Base-by-base conservation (phyloP, 1,140 invertebrate species). In the Himalopsyche phryganea region DNA sequence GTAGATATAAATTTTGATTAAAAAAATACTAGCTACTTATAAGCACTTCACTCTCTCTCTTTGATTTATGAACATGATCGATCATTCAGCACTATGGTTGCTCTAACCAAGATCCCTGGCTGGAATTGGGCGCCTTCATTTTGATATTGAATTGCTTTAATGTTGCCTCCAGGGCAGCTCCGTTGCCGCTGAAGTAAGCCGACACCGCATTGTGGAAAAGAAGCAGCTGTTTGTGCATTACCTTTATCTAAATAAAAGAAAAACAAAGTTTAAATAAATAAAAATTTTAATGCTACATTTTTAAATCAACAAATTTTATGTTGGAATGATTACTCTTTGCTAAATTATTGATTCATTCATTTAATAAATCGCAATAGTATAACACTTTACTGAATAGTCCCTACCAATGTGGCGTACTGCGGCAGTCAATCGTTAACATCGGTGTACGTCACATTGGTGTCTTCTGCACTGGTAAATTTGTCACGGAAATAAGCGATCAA, bases 141-240 rank as follows among this genome's bases (percentile, higher is more conserved):
- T 92, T 93, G 66, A 96, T 93, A 75, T 92, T 96, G 75, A 98
- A 98, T 77, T 97, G 94, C 68, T 96, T 94, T 45, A 98, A 76
- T n/a, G 94, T 96, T 10, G 92, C 88, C 71, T 98, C 94, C 50
- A 98, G 77, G 47, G 92, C 90, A 65, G 88, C 83, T 72, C 95
- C 91, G 77, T 97, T 97, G 19, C 94, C 94, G 68, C 92, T 94
- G 76, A 97, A 98, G 76, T 98, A 98, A 1, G 94, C 93, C 35
- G 94, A 93, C 13, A 97, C 86, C 5, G 95, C 96, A 78, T 97
- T 97, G 75, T 98, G 94, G 74, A 98, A 94, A 61, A 98, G 74
- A 33, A 98, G 77, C 44, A 98, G 76, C 73, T 98, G 96, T 72
- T 97, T 98, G 73, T 97, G 94, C 94, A 98, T 98, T 59, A 97